phyloP scores from a whole-genome alignment of 2,113 vertebrate species.

The Cryptomyrus ogoouensis region DNA sequence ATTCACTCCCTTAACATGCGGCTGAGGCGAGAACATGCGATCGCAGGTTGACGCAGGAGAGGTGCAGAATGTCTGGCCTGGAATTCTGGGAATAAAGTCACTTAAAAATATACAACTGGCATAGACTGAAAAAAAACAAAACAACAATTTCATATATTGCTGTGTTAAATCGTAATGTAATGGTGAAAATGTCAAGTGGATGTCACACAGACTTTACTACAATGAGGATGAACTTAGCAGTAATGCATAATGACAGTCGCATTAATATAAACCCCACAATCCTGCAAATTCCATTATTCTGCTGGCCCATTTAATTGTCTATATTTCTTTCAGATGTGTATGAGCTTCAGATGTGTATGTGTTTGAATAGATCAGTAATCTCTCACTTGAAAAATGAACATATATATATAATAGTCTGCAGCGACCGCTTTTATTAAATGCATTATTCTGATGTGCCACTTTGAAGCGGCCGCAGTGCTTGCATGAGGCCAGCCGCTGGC shows the following conservation, averaged over 20 bases:
- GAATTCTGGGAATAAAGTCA: not conserved
- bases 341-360: slow-evolving; percentile 41
- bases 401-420: slow-evolving; percentile 33
- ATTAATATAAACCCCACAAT: slow-evolving; percentile 60
- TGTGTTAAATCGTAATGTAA: slow-evolving; percentile 49
- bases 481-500: slow-evolving; percentile 60
- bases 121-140: not conserved
- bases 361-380: slow-evolving; percentile 52
- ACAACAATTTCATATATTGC: slow-evolving; percentile 57
- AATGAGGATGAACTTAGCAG: slow-evolving; percentile 49
- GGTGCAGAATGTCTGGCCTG: not conserved
- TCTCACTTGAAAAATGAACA: slow-evolving; percentile 14
- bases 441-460: slow-evolving; percentile 53
- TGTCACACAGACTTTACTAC: slow-evolving; percentile 49
- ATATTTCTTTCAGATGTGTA: slow-evolving; percentile 37
- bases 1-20: not conserved
- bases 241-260: slow-evolving; percentile 58
- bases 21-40: not conserved
- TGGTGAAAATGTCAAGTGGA: slow-evolving; percentile 47
- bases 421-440: slow-evolving; percentile 59
- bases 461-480: slow-evolving; percentile 59
- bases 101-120: not conserved
- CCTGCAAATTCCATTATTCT: slow-evolving; percentile 61
- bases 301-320: slow-evolving; percentile 47
- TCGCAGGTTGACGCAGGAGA: not conserved